Base-by-base conservation (phyloP, 2,888 invertebrate species). In the Eumacrocentrus americanus region DNA sequence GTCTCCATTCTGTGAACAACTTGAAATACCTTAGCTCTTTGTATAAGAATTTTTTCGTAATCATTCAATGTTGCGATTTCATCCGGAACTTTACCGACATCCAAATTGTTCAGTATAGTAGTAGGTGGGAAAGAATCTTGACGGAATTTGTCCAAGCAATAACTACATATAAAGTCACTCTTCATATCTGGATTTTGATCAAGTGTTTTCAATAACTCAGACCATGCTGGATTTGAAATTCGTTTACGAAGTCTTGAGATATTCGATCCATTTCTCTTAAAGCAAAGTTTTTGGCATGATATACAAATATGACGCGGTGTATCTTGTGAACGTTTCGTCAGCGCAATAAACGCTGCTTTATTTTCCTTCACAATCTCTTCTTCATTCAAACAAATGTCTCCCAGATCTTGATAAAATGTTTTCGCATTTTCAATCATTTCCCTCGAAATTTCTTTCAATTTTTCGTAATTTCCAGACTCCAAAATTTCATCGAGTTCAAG, bases 11-110 rank as follows among this genome's bases (percentile, higher is more conserved):
- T 46, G 50, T 64, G 55, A 16, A 77, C 68, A 7, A 71, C 72
- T 66, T 78, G 75, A 64, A 76, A 76, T 2, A 75, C 71, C 66
- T 77, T 76, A n/a, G 74, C 74, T 59, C 72, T 58, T 61, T 74
- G 67, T 62, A 70, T 71, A 2, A 72, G 59, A n/a, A 67, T 59
- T 63, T 67, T 70, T 60, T 75, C 69, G 53, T 64, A 69, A 35
- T 70, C 63, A 60, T 73, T 73, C n/a, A 75, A n/a, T n/a, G n/a
- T n/a, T n/a, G n/a, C n/a, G 2, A 73, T 63, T 44, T 62, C 66
- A 12, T 37, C 12, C n/a, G 72, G 70, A 9, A 63, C 46, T 38
- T 42, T 5, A 1, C 29, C 42, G 16, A 61, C 55, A 12, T 35
- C 16, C 9, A 72, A 57, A 22, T 67, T 61, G 62, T 74, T 72